phyloP scores from a whole-genome alignment of 2,797 vertebrate genomes.

The Vultur gryphus region DNA sequence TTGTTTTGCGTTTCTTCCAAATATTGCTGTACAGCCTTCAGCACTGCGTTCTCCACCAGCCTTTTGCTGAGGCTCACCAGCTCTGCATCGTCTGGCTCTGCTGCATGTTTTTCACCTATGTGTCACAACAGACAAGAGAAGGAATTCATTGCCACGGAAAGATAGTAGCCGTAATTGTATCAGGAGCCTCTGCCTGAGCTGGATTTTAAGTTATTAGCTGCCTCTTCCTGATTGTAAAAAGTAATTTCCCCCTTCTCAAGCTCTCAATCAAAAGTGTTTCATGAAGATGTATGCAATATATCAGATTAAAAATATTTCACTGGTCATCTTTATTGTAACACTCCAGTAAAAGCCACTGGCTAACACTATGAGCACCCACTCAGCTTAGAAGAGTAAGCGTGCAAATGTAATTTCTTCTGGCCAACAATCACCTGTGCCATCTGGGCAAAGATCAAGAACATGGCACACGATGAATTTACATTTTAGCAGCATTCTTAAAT shows the following conservation, averaged over 20 bases:
- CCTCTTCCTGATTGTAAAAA: background rate
- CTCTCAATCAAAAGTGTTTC: background rate
- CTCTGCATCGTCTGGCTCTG: conserved; percentile 92
- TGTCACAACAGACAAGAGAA: conserved; percentile 78
- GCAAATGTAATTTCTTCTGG: background rate
- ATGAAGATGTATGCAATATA: background rate
- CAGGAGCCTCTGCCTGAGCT: background rate
- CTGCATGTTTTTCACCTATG: conserved; percentile 87
- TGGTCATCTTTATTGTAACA: background rate
- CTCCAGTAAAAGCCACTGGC: background rate
- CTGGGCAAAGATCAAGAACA: background rate
- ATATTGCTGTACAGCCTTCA: conserved; percentile 93
- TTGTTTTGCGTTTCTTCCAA: conserved; percentile 90
- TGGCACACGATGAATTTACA: background rate
- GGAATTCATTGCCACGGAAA: conserved; percentile 59
- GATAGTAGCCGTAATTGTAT: background rate
- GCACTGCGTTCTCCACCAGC: conserved; percentile 94
- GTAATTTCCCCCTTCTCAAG: background rate
- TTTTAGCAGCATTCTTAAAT: background rate
- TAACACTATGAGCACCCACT: background rate
- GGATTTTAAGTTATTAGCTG: background rate
- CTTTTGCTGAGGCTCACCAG: conserved; percentile 91
- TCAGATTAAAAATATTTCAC: background rate
- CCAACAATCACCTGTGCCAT: background rate
- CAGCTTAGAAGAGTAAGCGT: background rate